Conservation (phyloP, 2,797 vertebrate species). For the Lepilemur ruficaudatus region DNA sequence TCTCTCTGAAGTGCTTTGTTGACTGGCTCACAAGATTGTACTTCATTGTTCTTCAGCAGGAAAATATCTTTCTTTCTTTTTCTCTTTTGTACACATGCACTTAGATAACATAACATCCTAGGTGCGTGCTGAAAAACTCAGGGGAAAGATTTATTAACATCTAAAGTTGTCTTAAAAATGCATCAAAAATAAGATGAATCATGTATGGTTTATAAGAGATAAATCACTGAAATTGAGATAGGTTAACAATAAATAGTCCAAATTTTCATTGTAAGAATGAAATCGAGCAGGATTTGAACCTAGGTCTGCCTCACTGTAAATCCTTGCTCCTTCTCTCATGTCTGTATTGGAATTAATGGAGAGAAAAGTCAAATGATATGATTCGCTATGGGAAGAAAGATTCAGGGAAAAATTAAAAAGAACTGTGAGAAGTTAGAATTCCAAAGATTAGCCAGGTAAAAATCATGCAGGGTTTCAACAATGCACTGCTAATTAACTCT, state of each 20-base stretch:
- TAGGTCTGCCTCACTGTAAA: neutral
- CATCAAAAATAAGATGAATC: neutral
- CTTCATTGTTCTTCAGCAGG: conserved; percentile 74
- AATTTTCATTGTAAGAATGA: neutral
- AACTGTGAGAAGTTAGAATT: conserved; percentile 32
- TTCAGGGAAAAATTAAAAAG: neutral
- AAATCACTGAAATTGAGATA: neutral
- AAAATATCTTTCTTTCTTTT: conserved; percentile 67
- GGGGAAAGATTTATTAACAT: neutral
- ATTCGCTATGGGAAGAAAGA: conserved; percentile 13
- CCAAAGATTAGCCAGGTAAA: conserved; percentile 69
- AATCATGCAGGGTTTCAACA: conserved; percentile 72
- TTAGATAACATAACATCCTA: conserved; percentile 60
- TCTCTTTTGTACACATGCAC: conserved; percentile 33
- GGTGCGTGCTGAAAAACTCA: neutral
- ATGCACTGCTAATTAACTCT: conserved; percentile 80
- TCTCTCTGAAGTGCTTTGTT: conserved; percentile 76
- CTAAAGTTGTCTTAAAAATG: neutral
- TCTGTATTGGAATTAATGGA: neutral
- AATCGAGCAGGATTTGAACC: neutral
- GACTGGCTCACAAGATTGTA: conserved; percentile 67
- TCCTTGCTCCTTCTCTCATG: neutral
- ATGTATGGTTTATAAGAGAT: neutral
- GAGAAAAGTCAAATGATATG: conserved; percentile 35
- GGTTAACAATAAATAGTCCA: neutral